phyloP scores from a whole-genome alignment of 2,888 invertebrate species.

The Perdita meconis region DNA sequence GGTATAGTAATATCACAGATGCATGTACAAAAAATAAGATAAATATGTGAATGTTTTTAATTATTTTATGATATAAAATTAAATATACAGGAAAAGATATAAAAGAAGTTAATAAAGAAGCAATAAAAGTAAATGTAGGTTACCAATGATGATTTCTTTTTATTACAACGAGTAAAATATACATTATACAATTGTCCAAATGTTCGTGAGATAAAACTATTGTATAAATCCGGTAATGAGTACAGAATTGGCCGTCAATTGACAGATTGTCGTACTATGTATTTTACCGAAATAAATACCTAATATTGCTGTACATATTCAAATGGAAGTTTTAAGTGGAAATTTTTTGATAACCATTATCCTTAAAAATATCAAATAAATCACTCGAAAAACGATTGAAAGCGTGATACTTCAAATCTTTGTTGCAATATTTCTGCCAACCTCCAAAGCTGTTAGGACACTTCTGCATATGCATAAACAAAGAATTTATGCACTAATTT shows the following conservation, averaged over 20 bases:
- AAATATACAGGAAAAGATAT: conserved; percentile 8
- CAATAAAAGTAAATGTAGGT: conserved; percentile 46
- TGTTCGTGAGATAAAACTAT: background rate
- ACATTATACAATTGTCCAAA: background rate
- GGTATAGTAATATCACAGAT: background rate
- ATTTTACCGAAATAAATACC: conserved; percentile 17
- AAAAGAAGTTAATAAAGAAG: conserved; percentile 11
- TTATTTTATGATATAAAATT: background rate
- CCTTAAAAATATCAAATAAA: background rate
- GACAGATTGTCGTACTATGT: conserved; percentile 53
- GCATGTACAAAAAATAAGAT: background rate
- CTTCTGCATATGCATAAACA: conserved; percentile 51
- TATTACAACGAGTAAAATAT: conserved; percentile 19
- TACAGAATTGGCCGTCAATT: conserved; percentile 37
- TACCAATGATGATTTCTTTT: conserved; percentile 38
- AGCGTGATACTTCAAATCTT: conserved; percentile 14
- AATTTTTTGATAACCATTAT: background rate
- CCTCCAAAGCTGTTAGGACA: conserved; percentile 47
- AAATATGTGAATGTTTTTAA: background rate
- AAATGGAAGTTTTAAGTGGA: background rate
- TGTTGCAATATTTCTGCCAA: conserved; percentile 45
- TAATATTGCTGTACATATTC: background rate
- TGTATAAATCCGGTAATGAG: conserved; percentile 23
- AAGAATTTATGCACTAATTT: conserved; percentile 34
- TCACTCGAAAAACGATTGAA: background rate